Evolutionary conservation across 2,797 vertebrate species (phyloP).

Genomic region (Anas bernieri): DNA sequence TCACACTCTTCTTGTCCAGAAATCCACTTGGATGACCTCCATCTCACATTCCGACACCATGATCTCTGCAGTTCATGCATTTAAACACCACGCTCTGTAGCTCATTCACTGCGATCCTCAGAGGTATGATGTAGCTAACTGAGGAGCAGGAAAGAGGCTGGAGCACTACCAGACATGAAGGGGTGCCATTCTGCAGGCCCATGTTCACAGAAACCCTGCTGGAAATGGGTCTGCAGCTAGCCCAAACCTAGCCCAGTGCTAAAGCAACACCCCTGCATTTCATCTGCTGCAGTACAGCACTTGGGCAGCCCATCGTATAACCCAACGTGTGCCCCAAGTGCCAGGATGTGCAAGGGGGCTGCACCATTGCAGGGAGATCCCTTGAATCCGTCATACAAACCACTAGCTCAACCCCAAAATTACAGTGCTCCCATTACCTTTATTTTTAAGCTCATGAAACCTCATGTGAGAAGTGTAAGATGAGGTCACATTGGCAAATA

Average conservation of each 20-base stretch:
- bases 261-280: not conserved
- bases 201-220: not conserved
- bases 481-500: rapidly evolving
- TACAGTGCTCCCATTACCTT: not conserved
- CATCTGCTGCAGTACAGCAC: not conserved
- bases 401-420: not conserved
- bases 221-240: not conserved
- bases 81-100: not conserved
- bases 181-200: not conserved
- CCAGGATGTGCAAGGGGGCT: not conserved
- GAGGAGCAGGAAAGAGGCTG: not conserved
- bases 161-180: not conserved
- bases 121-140: too few species aligned
- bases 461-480: not conserved
- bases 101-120: not conserved
- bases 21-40: not conserved
- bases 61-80: not conserved
- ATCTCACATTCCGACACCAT: not conserved
- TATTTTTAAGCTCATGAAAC: not conserved
- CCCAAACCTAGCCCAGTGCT: not conserved
- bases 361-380: not conserved
- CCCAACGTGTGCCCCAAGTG: rapidly evolving
- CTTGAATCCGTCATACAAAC: not conserved
- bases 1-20: not conserved
- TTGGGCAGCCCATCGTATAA: not conserved